These are phyloP conservation scores for Drosophila sechellia DNA, from an alignment of 1,140 invertebrate genomes.

Conservation along the genomic window DNA sequence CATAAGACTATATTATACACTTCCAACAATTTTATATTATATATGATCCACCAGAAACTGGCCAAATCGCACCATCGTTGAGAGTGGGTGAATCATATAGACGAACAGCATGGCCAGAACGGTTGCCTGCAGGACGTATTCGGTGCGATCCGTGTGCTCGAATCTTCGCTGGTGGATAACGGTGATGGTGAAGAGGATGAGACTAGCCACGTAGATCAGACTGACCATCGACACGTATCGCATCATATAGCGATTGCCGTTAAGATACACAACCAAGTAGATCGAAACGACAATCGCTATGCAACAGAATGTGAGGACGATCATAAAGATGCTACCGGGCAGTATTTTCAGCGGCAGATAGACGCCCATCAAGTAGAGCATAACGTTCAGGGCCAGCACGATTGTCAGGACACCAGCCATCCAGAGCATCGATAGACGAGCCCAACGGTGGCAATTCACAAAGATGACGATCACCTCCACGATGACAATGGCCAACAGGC, in stretches of 20 bases:
- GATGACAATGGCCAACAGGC: conserved; percentile 19
- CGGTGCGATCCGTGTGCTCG: not conserved
- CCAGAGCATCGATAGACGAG: rapidly evolving
- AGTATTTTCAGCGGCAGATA: conserved; percentile 27
- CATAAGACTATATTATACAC: too few species aligned
- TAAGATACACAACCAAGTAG: conserved; percentile 4
- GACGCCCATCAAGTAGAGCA: conserved; percentile 16
- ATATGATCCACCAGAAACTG: not conserved
- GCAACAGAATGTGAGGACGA: not conserved
- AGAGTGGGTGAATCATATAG: conserved; percentile 14
- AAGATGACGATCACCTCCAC: conserved; percentile 15
- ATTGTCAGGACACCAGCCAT: not conserved
- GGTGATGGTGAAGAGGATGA: conserved; percentile 30
- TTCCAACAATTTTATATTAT: not conserved
- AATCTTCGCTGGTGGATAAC: conserved; percentile 40
- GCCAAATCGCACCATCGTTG: not conserved
- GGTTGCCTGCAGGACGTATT: conserved; percentile 33
- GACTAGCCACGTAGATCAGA: conserved; percentile 4
- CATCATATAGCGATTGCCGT: not conserved
- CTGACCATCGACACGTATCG: not conserved
- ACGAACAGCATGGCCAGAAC: conserved; percentile 37
- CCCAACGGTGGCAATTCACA: conserved; percentile 17
- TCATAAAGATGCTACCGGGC: conserved; percentile 18
- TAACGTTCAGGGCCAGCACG: not conserved
- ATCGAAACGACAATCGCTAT: conserved; percentile 4